Conservation (phyloP, 2,797 vertebrate species). For the Paguma larvata region DNA sequence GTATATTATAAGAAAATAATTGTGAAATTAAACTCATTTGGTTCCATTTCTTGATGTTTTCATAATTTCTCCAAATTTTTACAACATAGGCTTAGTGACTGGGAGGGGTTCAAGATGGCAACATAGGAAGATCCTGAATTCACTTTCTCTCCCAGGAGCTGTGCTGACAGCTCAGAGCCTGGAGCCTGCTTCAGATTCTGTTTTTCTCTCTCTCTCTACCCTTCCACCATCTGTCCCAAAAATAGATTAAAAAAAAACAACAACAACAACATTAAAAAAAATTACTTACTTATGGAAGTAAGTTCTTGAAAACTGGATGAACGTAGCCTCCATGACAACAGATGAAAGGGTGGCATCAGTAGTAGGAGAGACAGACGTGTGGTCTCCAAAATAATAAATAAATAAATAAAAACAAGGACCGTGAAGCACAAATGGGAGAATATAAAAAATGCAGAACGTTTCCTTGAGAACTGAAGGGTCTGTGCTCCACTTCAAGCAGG, state of each 20-base stretch:
- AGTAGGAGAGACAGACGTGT: too few relatives aligned
- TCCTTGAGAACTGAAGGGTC: background rate
- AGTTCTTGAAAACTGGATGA: background rate
- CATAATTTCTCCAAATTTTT: background rate
- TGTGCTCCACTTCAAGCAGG: background rate
- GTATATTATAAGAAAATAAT: background rate
- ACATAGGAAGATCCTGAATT: background rate
- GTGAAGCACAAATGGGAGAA: background rate
- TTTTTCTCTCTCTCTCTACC: too few relatives aligned
- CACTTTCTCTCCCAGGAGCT: background rate
- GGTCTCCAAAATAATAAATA: too few relatives aligned
- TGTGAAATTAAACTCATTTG: background rate
- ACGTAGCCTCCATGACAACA: background rate
- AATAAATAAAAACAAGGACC: background rate
- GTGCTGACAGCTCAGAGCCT: too few relatives aligned
- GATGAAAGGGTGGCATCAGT: background rate
- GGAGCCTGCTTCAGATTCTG: too few relatives aligned
- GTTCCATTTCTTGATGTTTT: background rate
- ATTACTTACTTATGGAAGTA: background rate
- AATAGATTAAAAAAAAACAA: too few relatives aligned
- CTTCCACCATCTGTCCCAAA: too few relatives aligned
- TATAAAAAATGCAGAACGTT: background rate
- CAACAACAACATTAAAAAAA: background rate
- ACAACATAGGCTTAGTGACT: background rate
- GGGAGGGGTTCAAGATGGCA: background rate